A percentile compares a stretch with the other conserved stretches of the same genome.
Evolutionary conservation across 2,797 vertebrate species (phyloP).

Genomic region (Bradypus variegatus): DNA sequence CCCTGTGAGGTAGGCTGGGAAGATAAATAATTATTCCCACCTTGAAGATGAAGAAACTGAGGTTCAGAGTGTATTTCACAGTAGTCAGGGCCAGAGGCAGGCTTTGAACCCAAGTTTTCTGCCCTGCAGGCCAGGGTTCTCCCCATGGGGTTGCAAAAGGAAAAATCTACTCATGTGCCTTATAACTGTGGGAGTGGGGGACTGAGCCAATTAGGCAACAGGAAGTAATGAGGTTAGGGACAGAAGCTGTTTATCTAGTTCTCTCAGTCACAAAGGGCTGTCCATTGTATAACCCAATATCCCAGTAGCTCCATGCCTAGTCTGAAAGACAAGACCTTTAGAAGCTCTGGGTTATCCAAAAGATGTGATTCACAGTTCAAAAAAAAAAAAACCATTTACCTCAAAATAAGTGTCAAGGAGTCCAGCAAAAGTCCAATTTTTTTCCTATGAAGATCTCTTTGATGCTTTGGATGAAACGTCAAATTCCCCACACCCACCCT

Average conservation of each 20-base stretch:
- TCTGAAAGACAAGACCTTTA: not conserved
- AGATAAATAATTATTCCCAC: not conserved
- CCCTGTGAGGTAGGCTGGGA: not conserved
- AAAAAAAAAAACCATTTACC: not conserved
- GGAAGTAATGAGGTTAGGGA: too few relatives aligned
- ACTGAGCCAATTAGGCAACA: not conserved
- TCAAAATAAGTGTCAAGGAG: not conserved
- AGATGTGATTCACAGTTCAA: not conserved
- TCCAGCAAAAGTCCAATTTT: not conserved
- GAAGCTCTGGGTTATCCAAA: not conserved
- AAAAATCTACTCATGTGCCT: not conserved
- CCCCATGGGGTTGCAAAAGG: not conserved
- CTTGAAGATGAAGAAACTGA: not conserved
- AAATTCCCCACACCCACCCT: not conserved
- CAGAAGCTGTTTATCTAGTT: not conserved
- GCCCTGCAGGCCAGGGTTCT: not conserved
- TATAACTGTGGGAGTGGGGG: not conserved
- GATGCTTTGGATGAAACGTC: constrained; percentile 6
- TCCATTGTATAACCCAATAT: not conserved
- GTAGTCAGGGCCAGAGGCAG: not conserved
- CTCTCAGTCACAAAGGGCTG: not conserved
- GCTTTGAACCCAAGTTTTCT: not conserved
- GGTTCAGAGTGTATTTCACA: not conserved
- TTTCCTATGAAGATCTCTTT: not conserved
- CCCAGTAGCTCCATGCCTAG: not conserved